Evolutionary conservation across 92 coral and sea anemone species (phyloP), one percentile per base, ranked within the genome.

Genomic region (Palythoa caribaeorum): DNA sequence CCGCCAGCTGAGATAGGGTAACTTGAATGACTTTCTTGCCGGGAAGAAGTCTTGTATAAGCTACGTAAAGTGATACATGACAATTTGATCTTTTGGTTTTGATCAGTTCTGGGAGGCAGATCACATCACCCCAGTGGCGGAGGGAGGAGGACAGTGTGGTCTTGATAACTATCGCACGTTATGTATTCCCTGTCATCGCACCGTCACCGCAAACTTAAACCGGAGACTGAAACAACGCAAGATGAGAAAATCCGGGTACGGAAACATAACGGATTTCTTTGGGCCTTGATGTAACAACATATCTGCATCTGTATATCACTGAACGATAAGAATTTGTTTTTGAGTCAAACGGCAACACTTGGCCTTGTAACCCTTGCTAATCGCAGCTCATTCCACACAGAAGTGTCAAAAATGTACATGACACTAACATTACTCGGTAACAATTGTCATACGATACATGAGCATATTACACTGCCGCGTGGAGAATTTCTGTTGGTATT

Each of bases 141-240:
- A 97, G 89, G 99, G 99, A 6, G 99, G 99, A 7, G 99, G 99
- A 11, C 97, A 97, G 79, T 97, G 99, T 78, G 99, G 96, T 20
- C 83, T 97, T 40, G 99, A 94, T 35, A 97, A 97, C 76, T 93
- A 88, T 57, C 92, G 99, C 70, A 97, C 99, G 6, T 83, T 97
- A 66, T 97, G 99, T 80, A 93, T 97, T 19, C 98, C 98, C n/a
- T 97, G 99, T 85, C 99, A 97, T 80, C 93, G 94, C 51, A 80
- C 80, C 38, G 98, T 84, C 54, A 97, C 99, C 62, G 93, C 83
- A 7, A 96, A 94, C 36, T 83, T 97, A 40, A 87, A 89, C 68
- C 83, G 78, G 71, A 91, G 97, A 60, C 91, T 97, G 62, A 94
- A 88, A 88, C 93, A 84, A 44, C 91, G 86, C 38, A 91, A 87